phyloP scores from a whole-genome alignment of 2,113 vertebrate species.

The Orientallactaga bullata region DNA sequence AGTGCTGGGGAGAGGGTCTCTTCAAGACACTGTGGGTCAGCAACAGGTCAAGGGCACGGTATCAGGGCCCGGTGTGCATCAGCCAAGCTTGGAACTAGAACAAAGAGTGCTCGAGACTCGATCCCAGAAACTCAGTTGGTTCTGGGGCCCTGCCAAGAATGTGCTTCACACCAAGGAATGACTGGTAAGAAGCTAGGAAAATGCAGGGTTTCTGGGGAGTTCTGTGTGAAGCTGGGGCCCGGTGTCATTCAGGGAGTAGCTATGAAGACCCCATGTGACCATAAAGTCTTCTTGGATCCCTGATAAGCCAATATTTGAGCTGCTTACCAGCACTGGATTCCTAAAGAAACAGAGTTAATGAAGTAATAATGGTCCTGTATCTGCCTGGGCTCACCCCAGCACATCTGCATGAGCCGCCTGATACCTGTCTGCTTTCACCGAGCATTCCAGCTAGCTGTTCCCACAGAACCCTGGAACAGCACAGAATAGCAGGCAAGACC shows the following conservation, averaged over 20 bases:
- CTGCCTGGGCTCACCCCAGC: neutral
- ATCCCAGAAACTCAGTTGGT: conserved; percentile 72
- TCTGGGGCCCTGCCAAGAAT: conserved; percentile 66
- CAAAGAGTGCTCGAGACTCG: conserved; percentile 68
- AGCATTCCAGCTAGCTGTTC: neutral
- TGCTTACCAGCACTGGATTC: neutral
- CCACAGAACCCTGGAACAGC: neutral
- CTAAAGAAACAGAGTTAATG: neutral
- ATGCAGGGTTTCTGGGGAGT: neutral
- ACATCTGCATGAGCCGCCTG: neutral
- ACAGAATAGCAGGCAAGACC: neutral
- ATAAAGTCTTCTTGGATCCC: conserved; percentile 8
- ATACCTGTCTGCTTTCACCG: neutral
- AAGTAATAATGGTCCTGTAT: neutral
- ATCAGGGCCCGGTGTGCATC: conserved; percentile 49
- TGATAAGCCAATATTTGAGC: neutral
- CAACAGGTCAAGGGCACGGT: conserved; percentile 32
- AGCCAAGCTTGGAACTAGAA: conserved; percentile 57
- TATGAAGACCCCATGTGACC: neutral
- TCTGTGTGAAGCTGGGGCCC: neutral
- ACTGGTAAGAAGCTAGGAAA: conserved; percentile 36
- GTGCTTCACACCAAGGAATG: conserved; percentile 67
- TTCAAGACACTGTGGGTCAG: conserved; percentile 30
- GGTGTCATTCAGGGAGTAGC: neutral
- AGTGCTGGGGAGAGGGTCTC: neutral